Percentiles rank a stretch among this genome's conserved stretches.
Evolutionary conservation across 2,113 vertebrate species (phyloP).

Genomic region (Clupea harengus): DNA sequence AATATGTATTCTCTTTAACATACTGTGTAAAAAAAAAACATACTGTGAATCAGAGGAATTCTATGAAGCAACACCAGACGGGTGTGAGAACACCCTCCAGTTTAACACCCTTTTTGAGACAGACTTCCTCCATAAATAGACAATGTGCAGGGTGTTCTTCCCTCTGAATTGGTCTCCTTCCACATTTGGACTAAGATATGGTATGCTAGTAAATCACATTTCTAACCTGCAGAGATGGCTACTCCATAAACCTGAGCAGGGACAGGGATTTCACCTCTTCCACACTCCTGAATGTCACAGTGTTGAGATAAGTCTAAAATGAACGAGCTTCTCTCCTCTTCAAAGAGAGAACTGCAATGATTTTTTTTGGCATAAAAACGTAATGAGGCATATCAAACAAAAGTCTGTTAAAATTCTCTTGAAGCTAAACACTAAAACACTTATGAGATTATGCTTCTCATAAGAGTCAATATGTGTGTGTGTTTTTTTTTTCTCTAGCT

Average conservation of each 20-base stretch:
- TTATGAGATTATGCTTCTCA: background rate
- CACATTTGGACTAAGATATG: background rate
- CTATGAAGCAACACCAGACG: background rate
- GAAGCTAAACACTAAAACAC: background rate
- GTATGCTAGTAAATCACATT: background rate
- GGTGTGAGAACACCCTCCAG: background rate
- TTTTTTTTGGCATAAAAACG: background rate
- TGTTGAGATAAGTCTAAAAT: background rate
- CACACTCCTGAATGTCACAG: background rate
- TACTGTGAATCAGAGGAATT: background rate
- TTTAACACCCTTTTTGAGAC: slow-evolving; percentile 1
- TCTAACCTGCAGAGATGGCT: background rate
- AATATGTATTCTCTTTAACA: background rate
- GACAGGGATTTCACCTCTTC: background rate
- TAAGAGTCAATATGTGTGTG: background rate
- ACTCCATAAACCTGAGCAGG: background rate
- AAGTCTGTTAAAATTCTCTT: background rate
- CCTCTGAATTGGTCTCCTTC: background rate
- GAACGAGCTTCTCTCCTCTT: background rate
- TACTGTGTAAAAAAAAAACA: background rate
- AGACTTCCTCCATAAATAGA: background rate
- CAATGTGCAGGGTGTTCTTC: background rate
- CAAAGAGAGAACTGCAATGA: background rate
- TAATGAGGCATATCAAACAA: background rate
- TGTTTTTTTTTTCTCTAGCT: background rate